phyloP scores from a whole-genome alignment of 1,140 invertebrate genomes.

The Oreohelix idahoensis region DNA sequence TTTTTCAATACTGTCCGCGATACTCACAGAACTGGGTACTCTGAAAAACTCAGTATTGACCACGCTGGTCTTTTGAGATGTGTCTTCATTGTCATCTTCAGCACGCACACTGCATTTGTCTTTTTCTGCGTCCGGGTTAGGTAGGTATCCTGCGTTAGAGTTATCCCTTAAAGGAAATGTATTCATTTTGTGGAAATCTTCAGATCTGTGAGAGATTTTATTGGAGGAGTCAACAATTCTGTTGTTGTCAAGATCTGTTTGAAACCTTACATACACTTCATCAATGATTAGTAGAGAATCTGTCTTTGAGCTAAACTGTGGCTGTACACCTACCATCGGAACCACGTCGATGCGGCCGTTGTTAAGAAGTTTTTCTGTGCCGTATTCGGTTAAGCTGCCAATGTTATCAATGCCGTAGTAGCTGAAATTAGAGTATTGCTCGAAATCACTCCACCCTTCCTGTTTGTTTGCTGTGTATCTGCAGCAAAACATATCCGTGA shows the following conservation, averaged over 20 bases:
- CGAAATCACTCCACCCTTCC: neutral
- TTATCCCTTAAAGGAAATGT: neutral
- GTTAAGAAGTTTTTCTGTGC: neutral
- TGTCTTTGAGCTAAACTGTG: conserved; percentile 4
- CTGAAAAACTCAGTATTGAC: conserved; percentile 46
- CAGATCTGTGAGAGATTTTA: neutral
- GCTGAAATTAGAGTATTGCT: neutral
- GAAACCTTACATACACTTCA: conserved; percentile 47
- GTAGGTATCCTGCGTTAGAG: neutral
- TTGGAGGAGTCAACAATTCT: conserved; percentile 14
- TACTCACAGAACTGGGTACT: conserved; percentile 44
- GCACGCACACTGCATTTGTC: neutral
- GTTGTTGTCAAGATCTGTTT: conserved; percentile 43
- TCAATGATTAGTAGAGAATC: conserved; percentile 45
- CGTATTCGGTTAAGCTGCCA: neutral
- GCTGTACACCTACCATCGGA: neutral
- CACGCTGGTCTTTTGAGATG: conserved; percentile 39
- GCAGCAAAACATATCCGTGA: conserved; percentile 16
- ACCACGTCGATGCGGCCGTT: neutral
- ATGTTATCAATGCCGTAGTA: neutral
- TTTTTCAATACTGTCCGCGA: conserved; percentile 49
- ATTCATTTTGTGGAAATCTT: conserved; percentile 14
- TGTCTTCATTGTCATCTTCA: neutral
- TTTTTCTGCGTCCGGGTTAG: neutral
- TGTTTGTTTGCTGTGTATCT: conserved; percentile 5